These are phyloP conservation scores for Cettia cetti DNA, from an alignment of 2,113 vertebrate species.

Conservation along the genomic window DNA sequence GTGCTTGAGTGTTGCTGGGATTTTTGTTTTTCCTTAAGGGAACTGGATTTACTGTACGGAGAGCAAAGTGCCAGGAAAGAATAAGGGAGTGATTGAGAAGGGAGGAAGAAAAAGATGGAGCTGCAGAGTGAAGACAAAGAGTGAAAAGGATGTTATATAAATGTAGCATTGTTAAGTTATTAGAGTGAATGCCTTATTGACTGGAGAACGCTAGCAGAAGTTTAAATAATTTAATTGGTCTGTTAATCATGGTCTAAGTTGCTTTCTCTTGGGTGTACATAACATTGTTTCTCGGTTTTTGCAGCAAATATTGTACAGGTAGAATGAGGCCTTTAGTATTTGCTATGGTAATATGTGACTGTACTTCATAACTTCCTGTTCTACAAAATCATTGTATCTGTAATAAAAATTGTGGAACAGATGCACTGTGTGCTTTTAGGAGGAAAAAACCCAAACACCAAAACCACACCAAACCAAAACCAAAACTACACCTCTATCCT, in stretches of 20 bases:
- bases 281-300: neutral
- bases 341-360: neutral
- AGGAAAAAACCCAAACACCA: neutral
- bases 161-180: neutral
- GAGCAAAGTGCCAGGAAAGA: neutral
- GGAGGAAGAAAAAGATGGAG: neutral
- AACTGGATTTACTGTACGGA: neutral
- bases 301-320: neutral
- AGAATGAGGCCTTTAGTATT: neutral
- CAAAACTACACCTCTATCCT: neutral
- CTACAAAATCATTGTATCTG: neutral
- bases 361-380: neutral
- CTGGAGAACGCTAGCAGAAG: neutral
- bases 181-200: neutral
- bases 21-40: neutral
- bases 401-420: neutral
- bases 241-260: constrained; percentile 18
- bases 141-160: neutral
- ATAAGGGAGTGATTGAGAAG: neutral
- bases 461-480: neutral
- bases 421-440: neutral
- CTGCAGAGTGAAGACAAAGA: neutral
- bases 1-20: neutral
- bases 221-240: constrained; percentile 34
- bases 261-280: neutral